These are phyloP conservation scores for Crypturellus undulatus DNA, from an alignment of 2,113 vertebrate genomes.

Conservation along the genomic window DNA sequence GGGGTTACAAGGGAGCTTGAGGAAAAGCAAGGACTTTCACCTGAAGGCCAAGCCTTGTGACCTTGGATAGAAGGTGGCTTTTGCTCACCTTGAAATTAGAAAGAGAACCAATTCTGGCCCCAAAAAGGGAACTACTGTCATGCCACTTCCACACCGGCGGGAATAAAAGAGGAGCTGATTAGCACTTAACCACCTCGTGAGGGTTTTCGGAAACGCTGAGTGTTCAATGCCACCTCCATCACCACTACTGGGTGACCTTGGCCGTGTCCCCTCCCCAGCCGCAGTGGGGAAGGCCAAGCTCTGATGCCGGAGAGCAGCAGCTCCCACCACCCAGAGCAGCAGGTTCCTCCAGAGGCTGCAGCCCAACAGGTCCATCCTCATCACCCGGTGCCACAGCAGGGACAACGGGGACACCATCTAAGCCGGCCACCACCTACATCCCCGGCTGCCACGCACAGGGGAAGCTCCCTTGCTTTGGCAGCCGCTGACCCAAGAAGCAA, in stretches of 20 bases:
- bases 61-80: background rate
- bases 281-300: background rate
- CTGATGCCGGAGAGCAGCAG: fast-evolving
- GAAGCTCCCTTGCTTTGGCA: background rate
- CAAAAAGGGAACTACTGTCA: background rate
- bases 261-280: fast-evolving
- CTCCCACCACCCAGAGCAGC: background rate
- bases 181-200: background rate
- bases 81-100: background rate
- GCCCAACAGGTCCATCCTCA: background rate
- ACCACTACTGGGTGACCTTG: background rate
- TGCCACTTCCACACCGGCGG: too few species aligned
- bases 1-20: background rate
- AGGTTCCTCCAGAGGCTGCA: background rate
- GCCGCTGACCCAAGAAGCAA: too few species aligned
- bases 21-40: background rate
- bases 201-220: background rate
- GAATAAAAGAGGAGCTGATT: background rate
- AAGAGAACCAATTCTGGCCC: background rate
- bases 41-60: background rate
- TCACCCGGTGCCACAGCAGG: background rate
- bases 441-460: background rate
- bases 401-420: background rate
- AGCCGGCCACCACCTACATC: background rate
- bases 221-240: background rate